Base-by-base conservation (phyloP, 1,140 invertebrate genomes). In the Sinella curviseta region DNA sequence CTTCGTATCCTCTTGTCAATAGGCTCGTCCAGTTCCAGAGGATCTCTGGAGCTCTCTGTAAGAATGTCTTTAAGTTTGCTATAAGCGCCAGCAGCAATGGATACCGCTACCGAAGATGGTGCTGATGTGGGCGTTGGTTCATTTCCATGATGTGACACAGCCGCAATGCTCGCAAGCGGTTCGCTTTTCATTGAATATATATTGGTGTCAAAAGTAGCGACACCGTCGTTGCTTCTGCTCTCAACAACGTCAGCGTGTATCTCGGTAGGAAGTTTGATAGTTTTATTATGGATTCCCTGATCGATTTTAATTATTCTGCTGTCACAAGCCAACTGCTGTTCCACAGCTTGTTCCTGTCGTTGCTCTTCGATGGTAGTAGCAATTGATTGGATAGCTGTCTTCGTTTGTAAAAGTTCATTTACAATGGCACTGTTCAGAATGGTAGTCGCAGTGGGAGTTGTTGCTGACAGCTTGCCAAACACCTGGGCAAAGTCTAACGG, bases 401-500 rank as follows among this genome's bases (percentile, higher is more conserved):
- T 31, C 1, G 2, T 33, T 3, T 30, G 1, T 16, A 70, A 70
- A 14, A 31, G 12, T 30, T 70, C 26, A 12, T 30, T 31, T 30
- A 70, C 26, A 16, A 70, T 8, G 28, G 65, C 65, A 31, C 24
- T 70, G 31, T 33, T 70, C 4, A 33, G 8, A 33, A 70, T 30
- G 31, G 2, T 30, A n/a, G 57, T 17, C 3, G 57, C 4, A 26
- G 57, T 26, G 3, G 14, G 57, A 65, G 24, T 17, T 14, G 28
- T 33, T 8, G 65, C 4, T 70, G 65, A 31, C 65, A 70, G 31
- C 65, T 70, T 70, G 65, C 65, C 65, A 70, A 70, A 70, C 31
- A 70, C 65, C 31, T 70, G 65, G 26, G 65, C n/a, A 70, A 70
- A 70, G 65, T 70, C 65, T 33, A 70, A 70, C 3, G 65, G 65